phyloP scores from a whole-genome alignment of 2,888 invertebrate genomes.

The Lasioglossum figueresi region DNA sequence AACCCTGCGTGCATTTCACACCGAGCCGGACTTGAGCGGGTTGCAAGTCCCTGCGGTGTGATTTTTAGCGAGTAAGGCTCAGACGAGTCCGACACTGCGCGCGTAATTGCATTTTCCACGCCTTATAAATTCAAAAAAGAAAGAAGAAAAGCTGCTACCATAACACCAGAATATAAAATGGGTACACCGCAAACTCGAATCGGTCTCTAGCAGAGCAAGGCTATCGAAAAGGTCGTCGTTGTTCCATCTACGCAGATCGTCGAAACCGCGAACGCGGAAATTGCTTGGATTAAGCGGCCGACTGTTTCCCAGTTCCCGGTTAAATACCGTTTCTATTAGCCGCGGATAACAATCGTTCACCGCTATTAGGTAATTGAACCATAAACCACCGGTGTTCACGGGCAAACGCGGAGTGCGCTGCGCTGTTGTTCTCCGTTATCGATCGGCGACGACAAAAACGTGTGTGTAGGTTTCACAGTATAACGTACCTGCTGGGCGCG shows the following conservation, averaged over 20 bases:
- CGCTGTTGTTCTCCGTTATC: background rate
- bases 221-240: background rate
- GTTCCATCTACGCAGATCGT: background rate
- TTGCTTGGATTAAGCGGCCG: conserved; percentile 1
- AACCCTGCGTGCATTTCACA: too few species aligned
- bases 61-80: too few species aligned
- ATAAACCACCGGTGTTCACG: conserved; percentile 44
- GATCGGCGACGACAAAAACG: conserved; percentile 13
- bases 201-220: background rate
- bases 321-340: conserved; percentile 32
- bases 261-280: conserved; percentile 5
- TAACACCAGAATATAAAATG: background rate
- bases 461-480: background rate
- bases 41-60: too few species aligned
- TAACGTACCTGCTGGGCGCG: conserved; percentile 80
- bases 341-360: conserved; percentile 25
- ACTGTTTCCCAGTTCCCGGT: background rate
- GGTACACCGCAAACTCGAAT: background rate
- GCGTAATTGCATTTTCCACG: too few species aligned
- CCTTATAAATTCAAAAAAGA: too few species aligned
- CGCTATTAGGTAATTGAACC: conserved; percentile 55
- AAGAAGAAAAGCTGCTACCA: too few species aligned
- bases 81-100: too few species aligned
- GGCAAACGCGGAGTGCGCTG: background rate
- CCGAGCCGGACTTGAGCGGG: too few species aligned